A percentile compares a stretch with the other conserved stretches of the same genome.
These are phyloP conservation scores for Caenorhabditis virilis DNA, from an alignment of 2,888 invertebrate genomes.

Conservation along the genomic window DNA sequence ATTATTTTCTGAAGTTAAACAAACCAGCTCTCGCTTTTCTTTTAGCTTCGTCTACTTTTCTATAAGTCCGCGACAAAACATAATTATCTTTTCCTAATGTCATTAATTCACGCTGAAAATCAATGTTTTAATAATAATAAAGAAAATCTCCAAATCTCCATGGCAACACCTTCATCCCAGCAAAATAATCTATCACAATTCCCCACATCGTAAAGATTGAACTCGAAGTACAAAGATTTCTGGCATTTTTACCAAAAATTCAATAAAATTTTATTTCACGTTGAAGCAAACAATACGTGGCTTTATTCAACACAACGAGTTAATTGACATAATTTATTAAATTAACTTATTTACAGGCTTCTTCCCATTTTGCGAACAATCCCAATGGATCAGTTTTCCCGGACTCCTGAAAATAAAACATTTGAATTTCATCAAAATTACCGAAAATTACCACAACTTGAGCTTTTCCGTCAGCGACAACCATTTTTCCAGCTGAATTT, in stretches of 20 bases:
- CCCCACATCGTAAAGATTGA: conserved; percentile 1
- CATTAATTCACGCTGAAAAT: conserved; percentile 25
- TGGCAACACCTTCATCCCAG: conserved; percentile 29
- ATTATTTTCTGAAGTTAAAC: conserved; percentile 6
- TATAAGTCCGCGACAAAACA: conserved; percentile 20
- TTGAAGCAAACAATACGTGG: too few relatives aligned
- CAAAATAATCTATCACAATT: not conserved
- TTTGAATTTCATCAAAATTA: conserved; percentile 1
- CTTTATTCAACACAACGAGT: too few relatives aligned
- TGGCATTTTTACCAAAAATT: not conserved
- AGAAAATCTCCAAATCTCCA: not conserved
- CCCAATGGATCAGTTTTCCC: conserved; percentile 44
- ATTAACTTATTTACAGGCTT: conserved; percentile 26
- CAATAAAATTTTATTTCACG: not conserved
- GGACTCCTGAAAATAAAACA: conserved; percentile 30
- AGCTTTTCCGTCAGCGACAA: conserved; percentile 69
- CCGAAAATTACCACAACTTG: conserved; percentile 18
- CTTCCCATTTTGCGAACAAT: conserved; percentile 49
- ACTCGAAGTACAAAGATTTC: not conserved
- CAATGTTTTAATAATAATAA: not conserved
- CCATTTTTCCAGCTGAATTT: conserved; percentile 70
- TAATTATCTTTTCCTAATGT: conserved; percentile 22
- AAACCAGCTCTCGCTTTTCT: conserved; percentile 59
- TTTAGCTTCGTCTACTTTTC: conserved; percentile 53
- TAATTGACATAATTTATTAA: too few relatives aligned